Base-by-base conservation (phyloP, 2,888 invertebrate species). In the Drosophila paucipuncta region DNA sequence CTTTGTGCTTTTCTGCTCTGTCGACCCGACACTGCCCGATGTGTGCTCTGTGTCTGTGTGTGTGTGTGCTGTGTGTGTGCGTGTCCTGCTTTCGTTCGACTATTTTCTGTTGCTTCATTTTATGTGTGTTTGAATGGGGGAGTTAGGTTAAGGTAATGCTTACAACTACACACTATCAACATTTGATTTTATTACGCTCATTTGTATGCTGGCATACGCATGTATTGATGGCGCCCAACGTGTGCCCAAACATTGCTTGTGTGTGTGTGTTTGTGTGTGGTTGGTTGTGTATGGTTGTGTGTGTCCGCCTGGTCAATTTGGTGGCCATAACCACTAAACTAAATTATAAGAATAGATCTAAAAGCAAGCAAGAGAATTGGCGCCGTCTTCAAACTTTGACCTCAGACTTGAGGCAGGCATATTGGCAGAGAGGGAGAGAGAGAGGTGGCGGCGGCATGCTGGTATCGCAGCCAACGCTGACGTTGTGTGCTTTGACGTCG, bases 151-250 rank as follows among this genome's bases (percentile, higher is more conserved):
- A 79, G 83, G 85, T 87, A 78, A 84, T 89, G 74, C 82, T 75
- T 82, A 78, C 70, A 78, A 84, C 87, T 87, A 89, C 80, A 87
- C 81, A 85, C 88, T 85, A 85, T 85, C 90, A 80, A 73, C 85
- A 85, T 89, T 85, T 85, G 90, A 89, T 89, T 85, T 89, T 82
- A 87, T 85, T 85, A 89, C 76, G 79, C 84, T 89, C 89, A 89
- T 85, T 85, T 85, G 87, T 89, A 79, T 81, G 60, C 63, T 60
- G 58, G 28, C 57, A 68, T 33, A 67, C 55, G 62, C 25, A 55
- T 25, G 2, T 61, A 35, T 33, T 61, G 50, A 35, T 49, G 54
- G 41, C 41, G 43, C 39, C 57, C 52, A 73, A 35, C 39, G 63
- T 65, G 60, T 50, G 31, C 16, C 11, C 10, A 37, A 35, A 54